Base-by-base conservation (phyloP, 2,113 vertebrate species). In the Aplodontia rufa region DNA sequence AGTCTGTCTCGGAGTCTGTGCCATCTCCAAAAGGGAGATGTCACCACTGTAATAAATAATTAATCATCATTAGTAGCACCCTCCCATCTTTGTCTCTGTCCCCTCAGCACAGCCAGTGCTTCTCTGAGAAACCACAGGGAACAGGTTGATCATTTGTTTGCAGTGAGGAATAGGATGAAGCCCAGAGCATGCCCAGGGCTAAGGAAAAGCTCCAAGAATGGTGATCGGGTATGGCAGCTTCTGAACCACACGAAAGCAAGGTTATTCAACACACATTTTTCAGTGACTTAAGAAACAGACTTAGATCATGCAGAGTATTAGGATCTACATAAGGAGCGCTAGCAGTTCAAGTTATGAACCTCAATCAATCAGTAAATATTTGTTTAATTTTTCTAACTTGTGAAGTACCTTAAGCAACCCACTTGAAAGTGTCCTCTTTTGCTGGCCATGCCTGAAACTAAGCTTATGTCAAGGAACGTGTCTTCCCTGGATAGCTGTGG, bases 11-110 rank as follows among this genome's bases (percentile, higher is more conserved):
- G 30, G 32, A 81, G 45, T 92, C 49, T 28, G 10, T 47, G 51
- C 8, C 35, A 89, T 93, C 19, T n/a, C 55, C 45, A 81, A 40
- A 49, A 24, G 6, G 40, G 45, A 71, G 24, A 10, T 91, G 81
- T 91, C 80, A 88, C 68, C 40, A 60, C 55, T 68, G 24, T 12
- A 72, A 85, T 97, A 90, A 97, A 94, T 93, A 96, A 88, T 91
- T 96, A 88, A 96, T 95, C 83, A 49, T 76, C 92, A 93, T 95
- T 94, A 94, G 96, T 91, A 91, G 85, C 26, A 90, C 64, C 35
- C 47, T 89, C 68, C 37, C 0, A 0, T 64, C 82, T 87, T 88
- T 91, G 35, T 93, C 22, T 89, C 30, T 49, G 0, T 0, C 17
- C 12, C 4, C 22, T 79, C 82, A 91, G 37, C 7, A 37, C 28